Evolutionary conservation across 1,140 invertebrate genomes (phyloP), one percentile per base, ranked within the genome.

Genomic region (Euborellia annulipes): DNA sequence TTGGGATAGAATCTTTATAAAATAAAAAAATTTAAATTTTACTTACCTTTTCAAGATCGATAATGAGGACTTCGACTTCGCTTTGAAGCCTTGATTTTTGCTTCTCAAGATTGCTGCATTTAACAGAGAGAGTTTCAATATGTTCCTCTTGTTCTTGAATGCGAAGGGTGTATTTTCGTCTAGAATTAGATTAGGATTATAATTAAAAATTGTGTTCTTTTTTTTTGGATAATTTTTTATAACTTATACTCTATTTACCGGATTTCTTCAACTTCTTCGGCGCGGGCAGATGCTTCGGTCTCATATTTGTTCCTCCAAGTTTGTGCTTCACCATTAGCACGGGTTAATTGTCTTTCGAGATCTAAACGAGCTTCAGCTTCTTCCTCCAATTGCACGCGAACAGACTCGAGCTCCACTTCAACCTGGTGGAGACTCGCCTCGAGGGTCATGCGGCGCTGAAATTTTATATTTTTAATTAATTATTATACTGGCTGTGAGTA

Each of bases 101-200:
- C 65, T 96, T 94, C 65, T 94, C 89, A 55, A 92, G 70, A 56
- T 84, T 89, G 67, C 79, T 87, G 64, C 91, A 79, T 70, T 94
- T 95, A 49, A 86, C 85, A 52, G 93, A 72, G 50, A 94, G 73
- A 46, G 79, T 76, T 63, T 92, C 90, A 57, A 95, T 90, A 61
- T 94, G 89, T 67, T 95, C 91, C 65, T 96, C 91, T 58, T 92
- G 87, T 66, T 96, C 91, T 56, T 87, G 82, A 56, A 94, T 89
- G 59, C 89, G 85, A 52, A 78, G 72, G 51, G 79, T 76, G 71
- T 91, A 92, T 65, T 93, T 93, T 61, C 86, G 82, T 53, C 71
- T 73, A n/a, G 50, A 17, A 53, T 47, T 43, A 51, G 4, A 38
- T 14, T 8, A 30, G 17, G 34, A 42, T 30, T 23, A 19, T 2